Evolutionary conservation across 1,140 invertebrate species (phyloP), one percentile per base, ranked within the genome.

Genomic region (Gyrodactylus bullatarudis): DNA sequence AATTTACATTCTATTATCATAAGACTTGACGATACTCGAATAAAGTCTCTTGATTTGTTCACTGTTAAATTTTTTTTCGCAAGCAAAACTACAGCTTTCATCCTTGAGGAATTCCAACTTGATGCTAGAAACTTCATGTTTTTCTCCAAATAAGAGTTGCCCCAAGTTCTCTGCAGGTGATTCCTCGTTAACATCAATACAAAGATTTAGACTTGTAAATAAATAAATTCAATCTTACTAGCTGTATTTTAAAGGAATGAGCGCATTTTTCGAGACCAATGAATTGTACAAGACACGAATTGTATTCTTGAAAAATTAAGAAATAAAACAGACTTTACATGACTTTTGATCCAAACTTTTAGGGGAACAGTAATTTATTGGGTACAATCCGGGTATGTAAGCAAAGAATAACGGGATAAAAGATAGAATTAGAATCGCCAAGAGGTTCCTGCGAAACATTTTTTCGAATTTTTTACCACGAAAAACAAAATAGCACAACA

Each of bases 101-200:
- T 26, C 20, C 21, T 72, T 26, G 20, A 23, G 20, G 22, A 23
- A 22, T 26, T 20, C 16, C 19, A 24, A 23, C n/a, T 23, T 20
- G 68, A 95, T 96, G 0, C 87, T 87, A 72, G 91, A 94, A 1
- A 89, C 87, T 71, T 89, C 82, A 77, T 98, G 96, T 77, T 94
- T 84, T 82, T 98, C 93, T 68, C 94, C 94, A 83, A 98, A 97
- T 0, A 98, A 87, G 72, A 98, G 91, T 83, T 98, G 94, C 0
- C 94, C 94, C 54, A 97, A 84, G 79, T 98, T 98, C 82, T 98
- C 93, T 1, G 89, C 88, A 1, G 92, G 91, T 34, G 76, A 73
- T 76, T 87, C 83, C 68, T 84, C 83, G 76, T 87, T 85, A 77
- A 86, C 84, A 72, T 82, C 81, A 1, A 83, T 78, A 82, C 94